phyloP scores from a whole-genome alignment of 2,888 invertebrate species.

The Luperina testacea region DNA sequence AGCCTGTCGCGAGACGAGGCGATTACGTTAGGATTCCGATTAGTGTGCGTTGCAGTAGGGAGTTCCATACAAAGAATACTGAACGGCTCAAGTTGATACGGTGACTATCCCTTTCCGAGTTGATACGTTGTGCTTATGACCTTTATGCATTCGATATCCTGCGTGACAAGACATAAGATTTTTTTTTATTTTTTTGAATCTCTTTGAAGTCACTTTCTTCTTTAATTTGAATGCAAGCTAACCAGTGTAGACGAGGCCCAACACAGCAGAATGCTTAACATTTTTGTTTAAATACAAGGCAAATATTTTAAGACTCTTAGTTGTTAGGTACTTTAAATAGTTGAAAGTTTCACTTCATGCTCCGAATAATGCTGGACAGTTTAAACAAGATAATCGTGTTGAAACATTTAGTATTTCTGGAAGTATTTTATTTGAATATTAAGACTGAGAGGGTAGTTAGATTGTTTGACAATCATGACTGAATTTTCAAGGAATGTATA shows the following conservation, averaged over 20 bases:
- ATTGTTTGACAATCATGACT: not conserved
- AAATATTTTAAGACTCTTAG: constrained; percentile 41
- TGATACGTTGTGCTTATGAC: too few species aligned
- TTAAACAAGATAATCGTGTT: constrained; percentile 50
- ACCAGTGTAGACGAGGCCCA: not conserved
- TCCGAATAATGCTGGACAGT: constrained; percentile 46
- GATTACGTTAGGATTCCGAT: too few species aligned
- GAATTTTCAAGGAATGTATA: not conserved
- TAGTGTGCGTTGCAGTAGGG: too few species aligned
- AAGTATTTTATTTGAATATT: constrained; percentile 18
- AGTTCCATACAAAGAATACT: too few species aligned
- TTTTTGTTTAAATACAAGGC: constrained; percentile 47
- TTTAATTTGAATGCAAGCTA: not conserved
- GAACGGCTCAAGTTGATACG: too few species aligned
- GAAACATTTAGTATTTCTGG: constrained; percentile 38
- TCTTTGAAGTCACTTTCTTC: not conserved
- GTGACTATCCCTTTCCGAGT: too few species aligned
- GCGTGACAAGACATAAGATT: too few species aligned
- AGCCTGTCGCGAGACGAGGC: too few species aligned
- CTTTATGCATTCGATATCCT: too few species aligned
- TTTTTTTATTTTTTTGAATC: too few species aligned
- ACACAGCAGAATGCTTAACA: constrained; percentile 18
- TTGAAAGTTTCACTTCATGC: constrained; percentile 50
- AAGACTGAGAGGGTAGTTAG: not conserved
- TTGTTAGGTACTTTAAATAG: constrained; percentile 46